Evolutionary conservation across 2,888 invertebrate species (phyloP), one percentile per base, ranked within the genome.

Genomic region (Caenorhabditis angaria): DNA sequence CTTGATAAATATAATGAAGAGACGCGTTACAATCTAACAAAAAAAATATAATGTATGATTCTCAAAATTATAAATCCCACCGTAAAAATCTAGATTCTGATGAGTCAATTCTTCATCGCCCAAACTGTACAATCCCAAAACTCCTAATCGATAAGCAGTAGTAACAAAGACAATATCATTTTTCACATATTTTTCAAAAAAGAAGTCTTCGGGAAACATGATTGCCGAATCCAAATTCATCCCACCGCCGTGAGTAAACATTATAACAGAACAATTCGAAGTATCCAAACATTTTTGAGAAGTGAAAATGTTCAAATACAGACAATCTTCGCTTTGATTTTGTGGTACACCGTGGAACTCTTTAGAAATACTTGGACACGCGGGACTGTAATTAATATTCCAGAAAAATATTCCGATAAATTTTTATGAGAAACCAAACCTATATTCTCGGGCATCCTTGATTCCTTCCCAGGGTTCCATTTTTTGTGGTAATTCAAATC

Each of bases 191-290:
- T 77, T 72, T 6, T 78, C 62, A 18, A 80, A 35, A 18, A 82
- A 73, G 28, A 71, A 71, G 1, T 61, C 60, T 27, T 80, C 81
- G 14, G 76, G 75, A 55, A 80, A 78, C 78, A 75, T 78, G 4
- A 66, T 68, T 1, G 81, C 82, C 6, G 78, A 76, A 47, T 77
- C 81, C 32, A 73, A 73, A 22, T 61, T 76, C 63, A 81, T 81
- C 1, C 55, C 61, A 1, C 81, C 82, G n/a, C 81, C 82, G 41
- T 82, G 82, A 27, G 76, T 70, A 63, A 79, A 82, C n/a, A 79
- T 68, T 5, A 82, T 61, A 3, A 82, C 75, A 1, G 82, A 73
- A 60, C 82, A 82, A 4, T 54, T 54, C 25, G 51, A 32, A n/a
- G 18, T n/a, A 20, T 25, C 32, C 57, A 72, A 41, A 32, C 72